Percentiles rank a stretch among this genome's conserved stretches.
Evolutionary conservation across 2,888 invertebrate species (phyloP).

Genomic region (Ernsta delagoae): DNA sequence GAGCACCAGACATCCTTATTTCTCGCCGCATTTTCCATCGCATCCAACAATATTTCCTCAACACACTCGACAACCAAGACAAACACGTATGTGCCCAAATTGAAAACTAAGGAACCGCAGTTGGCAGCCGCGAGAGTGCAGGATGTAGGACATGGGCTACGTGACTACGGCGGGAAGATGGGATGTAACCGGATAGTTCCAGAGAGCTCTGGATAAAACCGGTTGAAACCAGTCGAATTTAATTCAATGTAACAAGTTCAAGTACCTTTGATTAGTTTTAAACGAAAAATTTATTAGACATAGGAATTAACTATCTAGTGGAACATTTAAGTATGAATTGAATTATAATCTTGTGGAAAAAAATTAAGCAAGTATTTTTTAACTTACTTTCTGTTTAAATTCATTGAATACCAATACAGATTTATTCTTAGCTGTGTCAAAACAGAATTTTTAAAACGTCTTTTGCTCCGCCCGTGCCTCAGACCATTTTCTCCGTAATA

Average conservation of each 20-base stretch:
- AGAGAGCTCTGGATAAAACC: too few relatives aligned
- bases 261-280: too few relatives aligned
- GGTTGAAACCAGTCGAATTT: too few relatives aligned
- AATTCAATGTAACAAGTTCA: too few relatives aligned
- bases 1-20: conserved; percentile 13
- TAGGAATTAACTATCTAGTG: too few relatives aligned
- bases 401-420: background rate
- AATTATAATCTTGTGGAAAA: too few relatives aligned
- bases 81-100: conserved; percentile 34
- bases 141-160: conserved; percentile 24
- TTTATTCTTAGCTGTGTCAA: background rate
- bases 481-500: background rate
- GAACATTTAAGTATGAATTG: too few relatives aligned
- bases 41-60: conserved; percentile 27
- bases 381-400: too few relatives aligned
- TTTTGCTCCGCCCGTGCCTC: background rate
- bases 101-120: conserved; percentile 36
- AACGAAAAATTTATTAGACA: too few relatives aligned
- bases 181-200: too few relatives aligned
- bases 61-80: conserved; percentile 24
- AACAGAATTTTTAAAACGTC: conserved; percentile 1
- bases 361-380: too few relatives aligned
- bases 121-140: conserved; percentile 28
- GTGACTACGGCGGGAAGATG: conserved; percentile 8
- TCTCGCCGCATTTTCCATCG: conserved; percentile 24